Evolutionary conservation across 2,888 invertebrate genomes (phyloP).

Genomic region (Ceriagrion tenellum): DNA sequence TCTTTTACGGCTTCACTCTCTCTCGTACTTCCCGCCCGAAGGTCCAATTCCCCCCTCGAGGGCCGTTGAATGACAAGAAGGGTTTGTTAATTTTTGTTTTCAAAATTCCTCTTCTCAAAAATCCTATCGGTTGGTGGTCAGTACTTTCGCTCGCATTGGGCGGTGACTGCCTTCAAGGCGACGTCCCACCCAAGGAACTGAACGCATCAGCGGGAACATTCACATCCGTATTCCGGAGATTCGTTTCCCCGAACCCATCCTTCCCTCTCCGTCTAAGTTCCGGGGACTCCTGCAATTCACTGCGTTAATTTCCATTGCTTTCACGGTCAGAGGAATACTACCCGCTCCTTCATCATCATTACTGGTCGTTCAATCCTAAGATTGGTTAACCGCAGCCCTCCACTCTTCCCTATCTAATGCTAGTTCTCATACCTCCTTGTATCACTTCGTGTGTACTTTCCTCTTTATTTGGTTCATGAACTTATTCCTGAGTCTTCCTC

Average conservation of each 20-base stretch:
- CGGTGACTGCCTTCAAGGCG: background rate
- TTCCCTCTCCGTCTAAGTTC: background rate
- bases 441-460: too few relatives aligned
- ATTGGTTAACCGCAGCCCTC: too few relatives aligned
- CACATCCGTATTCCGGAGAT: background rate
- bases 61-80: background rate
- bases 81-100: background rate
- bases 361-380: too few relatives aligned
- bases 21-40: background rate
- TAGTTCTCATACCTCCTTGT: too few relatives aligned
- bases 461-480: too few relatives aligned
- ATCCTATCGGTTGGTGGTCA: background rate
- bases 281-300: background rate
- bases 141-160: background rate
- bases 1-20: background rate
- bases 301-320: background rate
- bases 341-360: too few relatives aligned
- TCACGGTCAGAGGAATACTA: background rate
- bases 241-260: background rate
- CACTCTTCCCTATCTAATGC: too few relatives aligned
- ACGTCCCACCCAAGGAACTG: background rate
- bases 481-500: too few relatives aligned
- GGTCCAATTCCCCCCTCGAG: background rate
- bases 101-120: background rate
- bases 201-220: background rate